Evolutionary conservation across 1,140 invertebrate species (phyloP), one percentile per base, ranked within the genome.

Genomic region (Trissolcus basalis): DNA sequence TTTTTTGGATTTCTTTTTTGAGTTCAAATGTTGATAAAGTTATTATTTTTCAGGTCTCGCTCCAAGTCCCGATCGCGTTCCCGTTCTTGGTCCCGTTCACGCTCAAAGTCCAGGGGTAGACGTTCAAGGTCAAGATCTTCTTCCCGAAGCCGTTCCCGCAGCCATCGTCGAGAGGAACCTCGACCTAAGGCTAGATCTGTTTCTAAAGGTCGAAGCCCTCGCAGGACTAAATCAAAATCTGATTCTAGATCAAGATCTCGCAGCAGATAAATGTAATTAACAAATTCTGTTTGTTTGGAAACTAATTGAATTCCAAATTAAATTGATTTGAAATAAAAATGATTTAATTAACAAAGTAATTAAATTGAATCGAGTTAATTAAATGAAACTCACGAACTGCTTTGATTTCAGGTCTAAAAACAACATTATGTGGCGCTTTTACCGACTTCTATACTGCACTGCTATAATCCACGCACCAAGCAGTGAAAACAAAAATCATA

Each of bases 181-280:
- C 85, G 91, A 88, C 87, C 90, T 88, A 81, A 91, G 82, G 44
- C 89, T 86, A 82, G 89, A 88, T 77, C 89, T 63, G 81, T 82
- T 71, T 90, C 91, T 6, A 88, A 88, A 72, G 87, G 88, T 77
- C 84, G 89, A 43, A 89, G 87, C 80, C 88, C 85, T 43, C 82
- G 84, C 59, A 84, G 82, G 60, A 82, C 83, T n/a, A 85, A 84
- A 36, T 83, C 84, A 5, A 85, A 83, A 65, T 88, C 86, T 14
- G 82, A 83, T 73, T 87, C 86, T 14, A 80, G 79, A 32, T 87
- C 85, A 27, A 83, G 84, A 81, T 85, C 83, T 11, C 82, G 83
- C 49, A 86, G 83, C 79, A 86, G 84, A 82, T 87, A 85, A 85
- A 65, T 47, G 11, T n/a, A 54, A 50, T 10, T 50, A 51, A 78